Conservation (phyloP, 2,797 vertebrate genomes). For the Spheniscus humboldti region DNA sequence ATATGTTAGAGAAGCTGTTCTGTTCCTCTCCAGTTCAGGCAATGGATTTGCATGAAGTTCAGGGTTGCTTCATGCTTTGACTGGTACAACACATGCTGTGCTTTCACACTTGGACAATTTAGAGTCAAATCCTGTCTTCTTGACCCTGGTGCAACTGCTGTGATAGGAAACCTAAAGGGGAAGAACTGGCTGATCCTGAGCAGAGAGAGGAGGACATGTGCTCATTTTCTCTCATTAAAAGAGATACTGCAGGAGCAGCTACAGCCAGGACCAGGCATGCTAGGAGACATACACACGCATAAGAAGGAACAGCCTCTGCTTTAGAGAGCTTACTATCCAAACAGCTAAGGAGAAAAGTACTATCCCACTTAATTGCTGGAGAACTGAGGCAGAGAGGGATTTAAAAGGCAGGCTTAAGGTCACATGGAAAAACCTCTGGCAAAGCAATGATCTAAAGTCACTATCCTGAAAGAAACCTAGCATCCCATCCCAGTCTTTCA, state of each 20-base stretch:
- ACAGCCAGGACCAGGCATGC: background rate
- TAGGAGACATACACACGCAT: background rate
- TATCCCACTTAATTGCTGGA: background rate
- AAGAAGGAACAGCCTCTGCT: background rate
- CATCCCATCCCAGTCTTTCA: background rate
- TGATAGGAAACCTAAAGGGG: background rate
- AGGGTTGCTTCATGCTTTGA: background rate
- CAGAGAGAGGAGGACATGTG: background rate
- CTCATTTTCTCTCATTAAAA: background rate
- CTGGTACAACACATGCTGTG: background rate
- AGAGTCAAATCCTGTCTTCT: background rate
- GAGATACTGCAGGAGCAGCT: background rate
- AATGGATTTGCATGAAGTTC: background rate
- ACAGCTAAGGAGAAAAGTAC: background rate
- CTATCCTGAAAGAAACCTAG: background rate
- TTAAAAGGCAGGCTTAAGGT: background rate
- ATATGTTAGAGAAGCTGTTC: background rate
- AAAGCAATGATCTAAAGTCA: background rate
- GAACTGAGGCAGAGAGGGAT: background rate
- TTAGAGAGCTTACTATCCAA: background rate
- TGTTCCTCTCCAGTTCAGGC: background rate
- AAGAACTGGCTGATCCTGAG: background rate
- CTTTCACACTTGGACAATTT: background rate
- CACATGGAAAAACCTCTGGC: background rate
- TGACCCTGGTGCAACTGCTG: background rate